Evolutionary conservation across 2,113 vertebrate genomes (phyloP), one percentile per base, ranked within the genome.

Genomic region (Uria aalge): DNA sequence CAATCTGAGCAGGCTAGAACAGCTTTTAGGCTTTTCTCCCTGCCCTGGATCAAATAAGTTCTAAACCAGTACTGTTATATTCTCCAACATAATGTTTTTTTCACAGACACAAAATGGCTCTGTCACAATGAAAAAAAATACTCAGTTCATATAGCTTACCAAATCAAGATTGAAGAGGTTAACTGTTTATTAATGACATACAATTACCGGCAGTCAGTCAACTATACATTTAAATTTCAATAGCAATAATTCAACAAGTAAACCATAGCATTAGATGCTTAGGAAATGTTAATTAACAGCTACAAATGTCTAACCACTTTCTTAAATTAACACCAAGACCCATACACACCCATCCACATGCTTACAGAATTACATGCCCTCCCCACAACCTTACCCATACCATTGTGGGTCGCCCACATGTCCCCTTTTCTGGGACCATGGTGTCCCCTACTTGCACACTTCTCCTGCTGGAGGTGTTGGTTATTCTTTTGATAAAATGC

Each of bases 321-420:
- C 41, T 67, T 27, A 16, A 91, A 41, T 88, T 63, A 75, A 82
- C 9, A 7, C 9, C 12, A 62, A 57, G 52, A 81, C 5, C 27
- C 11, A 14, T 15, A 43, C 4, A 40, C 4, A 57, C 2, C 13
- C 26, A 36, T 5, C 36, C 1, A 3, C 19, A 19, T 2, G 5
- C 4, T 64, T 47, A 83, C 22, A 56, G 40, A 66, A 24, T 48
- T 62, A 26, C 8, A 6, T 29, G 4, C 3, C 13, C 11, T 32
- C 8, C 29, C 36, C 30, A 30, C 4, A 85, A 38, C 41, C 29
- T 12, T 67, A 6, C 1, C 4, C 5, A 6, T 22, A 36, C 43
- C 7, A 9, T 3, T 50, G 12, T 11, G 15, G 9, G 26, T 52
- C 32, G 71, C 18, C 7, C 27, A 38, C 14, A 11, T 26, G 7